Evolutionary conservation across 2,113 vertebrate species (phyloP).

Genomic region (Alosa alosa): DNA sequence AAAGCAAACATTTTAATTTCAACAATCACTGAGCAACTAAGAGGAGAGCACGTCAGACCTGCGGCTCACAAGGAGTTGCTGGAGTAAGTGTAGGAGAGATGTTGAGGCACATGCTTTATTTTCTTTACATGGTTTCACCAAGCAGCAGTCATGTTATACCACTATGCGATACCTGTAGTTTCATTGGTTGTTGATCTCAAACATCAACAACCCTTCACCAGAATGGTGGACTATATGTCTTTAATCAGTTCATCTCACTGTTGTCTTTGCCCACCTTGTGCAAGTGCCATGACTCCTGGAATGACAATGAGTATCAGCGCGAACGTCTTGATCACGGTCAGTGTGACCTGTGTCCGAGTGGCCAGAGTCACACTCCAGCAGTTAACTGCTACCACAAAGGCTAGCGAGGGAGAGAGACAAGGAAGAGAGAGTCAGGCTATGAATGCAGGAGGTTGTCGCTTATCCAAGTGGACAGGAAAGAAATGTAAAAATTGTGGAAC

Average conservation of each 20-base stretch:
- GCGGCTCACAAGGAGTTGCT: too few relatives aligned
- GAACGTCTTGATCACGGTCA: slow-evolving; percentile 78
- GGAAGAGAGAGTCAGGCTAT: slow-evolving; percentile 1
- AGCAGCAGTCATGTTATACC: too few relatives aligned
- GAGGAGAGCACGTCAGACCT: too few relatives aligned
- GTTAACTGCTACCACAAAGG: slow-evolving; percentile 76
- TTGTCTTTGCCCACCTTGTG: slow-evolving; percentile 66
- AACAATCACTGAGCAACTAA: too few relatives aligned
- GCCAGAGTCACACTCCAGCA: slow-evolving; percentile 84
- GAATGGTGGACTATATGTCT: neutral
- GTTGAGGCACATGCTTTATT: too few relatives aligned
- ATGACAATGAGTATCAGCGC: slow-evolving; percentile 81
- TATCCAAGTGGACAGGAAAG: neutral
- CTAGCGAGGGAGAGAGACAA: slow-evolving; percentile 57
- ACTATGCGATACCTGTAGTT: neutral
- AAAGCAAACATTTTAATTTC: too few relatives aligned
- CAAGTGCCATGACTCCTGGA: slow-evolving; percentile 79
- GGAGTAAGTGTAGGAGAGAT: too few relatives aligned
- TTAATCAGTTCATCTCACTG: neutral
- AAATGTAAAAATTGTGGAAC: slow-evolving; percentile 51
- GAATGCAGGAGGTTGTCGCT: neutral
- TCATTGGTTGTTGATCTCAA: neutral
- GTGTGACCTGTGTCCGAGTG: slow-evolving; percentile 71
- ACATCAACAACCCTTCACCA: neutral
- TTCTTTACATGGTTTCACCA: too few relatives aligned